These are phyloP conservation scores for Protophormia terraenovae DNA, from an alignment of 2,888 invertebrate genomes.

Conservation along the genomic window DNA sequence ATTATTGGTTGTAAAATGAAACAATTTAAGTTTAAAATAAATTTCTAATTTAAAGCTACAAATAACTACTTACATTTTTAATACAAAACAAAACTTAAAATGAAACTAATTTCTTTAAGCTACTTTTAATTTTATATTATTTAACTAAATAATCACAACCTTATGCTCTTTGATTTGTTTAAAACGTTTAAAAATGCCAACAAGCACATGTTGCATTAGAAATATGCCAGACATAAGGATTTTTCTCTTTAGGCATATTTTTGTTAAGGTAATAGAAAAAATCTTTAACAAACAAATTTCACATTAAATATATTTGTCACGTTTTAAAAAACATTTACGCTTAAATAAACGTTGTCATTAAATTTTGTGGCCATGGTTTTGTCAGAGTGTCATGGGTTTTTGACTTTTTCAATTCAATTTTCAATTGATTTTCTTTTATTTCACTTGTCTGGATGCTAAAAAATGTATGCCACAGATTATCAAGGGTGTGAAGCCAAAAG, in stretches of 20 bases:
- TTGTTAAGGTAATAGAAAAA: not conserved
- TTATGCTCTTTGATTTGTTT: too few species aligned
- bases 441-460: not conserved
- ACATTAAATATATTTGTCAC: constrained; percentile 1
- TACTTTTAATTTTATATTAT: too few species aligned
- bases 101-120: too few species aligned
- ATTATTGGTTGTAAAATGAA: not conserved
- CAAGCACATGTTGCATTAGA: not conserved
- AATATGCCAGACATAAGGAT: not conserved
- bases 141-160: too few species aligned
- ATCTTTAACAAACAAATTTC: not conserved
- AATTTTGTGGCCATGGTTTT: not conserved
- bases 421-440: not conserved
- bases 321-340: constrained; percentile 18
- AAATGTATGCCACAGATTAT: not conserved
- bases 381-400: not conserved
- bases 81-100: too few species aligned
- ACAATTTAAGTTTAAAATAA: not conserved
- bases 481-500: not conserved
- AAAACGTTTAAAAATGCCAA: not conserved
- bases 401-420: constrained; percentile 1
- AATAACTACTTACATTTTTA: too few species aligned
- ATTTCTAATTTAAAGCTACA: too few species aligned
- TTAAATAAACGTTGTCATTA: constrained; percentile 25
- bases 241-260: not conserved